Conservation (phyloP, 2,888 invertebrate genomes). For the Leucophenga montana region DNA sequence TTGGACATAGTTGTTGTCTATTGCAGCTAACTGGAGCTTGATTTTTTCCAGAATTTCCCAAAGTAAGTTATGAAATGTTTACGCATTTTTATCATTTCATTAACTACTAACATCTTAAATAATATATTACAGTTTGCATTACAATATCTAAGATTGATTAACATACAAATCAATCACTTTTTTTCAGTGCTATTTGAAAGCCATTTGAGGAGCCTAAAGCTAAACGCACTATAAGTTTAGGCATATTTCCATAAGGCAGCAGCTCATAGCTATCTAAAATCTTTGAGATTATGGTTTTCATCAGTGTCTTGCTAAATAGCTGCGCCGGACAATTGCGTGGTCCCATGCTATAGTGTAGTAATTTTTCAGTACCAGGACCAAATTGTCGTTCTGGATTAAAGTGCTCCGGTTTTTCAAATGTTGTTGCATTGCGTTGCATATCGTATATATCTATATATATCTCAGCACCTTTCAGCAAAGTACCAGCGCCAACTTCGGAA, state of each 20-base stretch:
- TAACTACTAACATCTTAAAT: too few relatives aligned
- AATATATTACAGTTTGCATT: too few relatives aligned
- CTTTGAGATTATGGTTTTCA: constrained; percentile 48
- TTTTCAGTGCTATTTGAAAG: constrained; percentile 52
- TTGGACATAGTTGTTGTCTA: too few relatives aligned
- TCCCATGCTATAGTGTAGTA: constrained; percentile 53
- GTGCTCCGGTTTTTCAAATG: constrained; percentile 32
- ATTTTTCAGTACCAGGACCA: neutral
- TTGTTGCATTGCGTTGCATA: constrained; percentile 44
- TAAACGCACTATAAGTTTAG: constrained; percentile 45
- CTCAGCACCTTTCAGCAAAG: constrained; percentile 53
- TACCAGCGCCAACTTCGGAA: constrained; percentile 42
- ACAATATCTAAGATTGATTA: too few relatives aligned
- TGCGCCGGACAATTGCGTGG: constrained; percentile 55
- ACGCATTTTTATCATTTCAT: too few relatives aligned
- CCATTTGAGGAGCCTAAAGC: constrained; percentile 51
- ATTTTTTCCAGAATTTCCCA: too few relatives aligned
- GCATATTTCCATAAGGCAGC: constrained; percentile 51
- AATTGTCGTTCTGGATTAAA: constrained; percentile 55
- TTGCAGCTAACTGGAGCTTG: too few relatives aligned
- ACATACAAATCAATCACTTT: neutral
- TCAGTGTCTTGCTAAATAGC: constrained; percentile 44
- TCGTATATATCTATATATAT: constrained; percentile 51
- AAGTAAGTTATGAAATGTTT: too few relatives aligned
- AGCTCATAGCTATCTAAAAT: constrained; percentile 54